Percentiles rank a stretch among this genome's conserved stretches.
Evolutionary conservation across 2,888 invertebrate genomes (phyloP).

Genomic region (Nineta flava): DNA sequence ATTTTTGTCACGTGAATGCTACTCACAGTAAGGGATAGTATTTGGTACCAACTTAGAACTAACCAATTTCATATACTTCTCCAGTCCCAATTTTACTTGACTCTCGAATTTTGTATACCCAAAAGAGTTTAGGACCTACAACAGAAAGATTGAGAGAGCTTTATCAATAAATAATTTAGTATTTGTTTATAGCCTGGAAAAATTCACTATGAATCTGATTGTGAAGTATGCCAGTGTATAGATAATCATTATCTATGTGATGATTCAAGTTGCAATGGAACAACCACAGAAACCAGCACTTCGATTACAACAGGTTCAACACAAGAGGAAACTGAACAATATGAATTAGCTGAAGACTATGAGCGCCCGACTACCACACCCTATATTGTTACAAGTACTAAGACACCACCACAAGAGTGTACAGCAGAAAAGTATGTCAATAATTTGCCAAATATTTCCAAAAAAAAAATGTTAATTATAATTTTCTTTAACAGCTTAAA

Average conservation of each 20-base stretch:
- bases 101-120: too few species aligned
- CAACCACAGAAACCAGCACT: slow-evolving; percentile 8
- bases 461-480: slow-evolving; percentile 12
- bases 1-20: too few species aligned
- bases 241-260: slow-evolving; percentile 61
- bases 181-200: slow-evolving; percentile 45
- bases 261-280: slow-evolving; percentile 28
- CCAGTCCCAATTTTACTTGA: too few species aligned
- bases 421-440: not conserved
- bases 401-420: slow-evolving; percentile 28
- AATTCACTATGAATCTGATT: slow-evolving; percentile 39
- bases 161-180: not conserved
- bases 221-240: slow-evolving; percentile 64
- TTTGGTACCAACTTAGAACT: too few species aligned
- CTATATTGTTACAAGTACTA: slow-evolving; percentile 23
- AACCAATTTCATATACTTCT: too few species aligned
- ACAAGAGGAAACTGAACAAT: not conserved
- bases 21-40: too few species aligned
- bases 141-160: too few species aligned
- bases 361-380: slow-evolving; percentile 2
- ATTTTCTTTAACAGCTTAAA: slow-evolving; percentile 21
- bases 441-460: not conserved
- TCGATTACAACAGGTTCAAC: slow-evolving; percentile 7
- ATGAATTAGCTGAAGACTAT: not conserved
- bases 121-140: too few species aligned